Evolutionary conservation across 2,888 invertebrate species (phyloP), one percentile per base, ranked within the genome.

Genomic region (Notocelia uddmanniana): DNA sequence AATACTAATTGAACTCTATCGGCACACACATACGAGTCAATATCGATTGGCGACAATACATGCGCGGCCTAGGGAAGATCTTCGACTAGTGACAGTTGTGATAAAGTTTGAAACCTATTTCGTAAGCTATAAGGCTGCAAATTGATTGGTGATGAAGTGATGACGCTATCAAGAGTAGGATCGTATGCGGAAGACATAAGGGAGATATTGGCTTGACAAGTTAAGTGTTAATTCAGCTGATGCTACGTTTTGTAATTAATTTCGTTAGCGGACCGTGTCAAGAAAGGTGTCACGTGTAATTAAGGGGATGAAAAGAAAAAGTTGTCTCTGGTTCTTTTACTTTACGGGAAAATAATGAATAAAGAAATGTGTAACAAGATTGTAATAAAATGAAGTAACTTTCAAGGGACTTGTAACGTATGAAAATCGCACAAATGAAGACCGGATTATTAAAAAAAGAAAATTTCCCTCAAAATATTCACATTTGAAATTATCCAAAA

Each of bases 241-340:
- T 55, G 60, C 60, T 26, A 54, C 21, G 45, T 67, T 71, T 67
- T 48, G 59, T 55, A 60, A 71, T 60, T 67, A 60, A 67, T 54
- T 67, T 67, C 71, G 55, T 71, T 71, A 71, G 69, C 55, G 67
- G 50, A 23, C 34, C 41, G 59, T 59, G 71, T 48, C 55, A 67
- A 55, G 62, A 63, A 63, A 69, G 68, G 60, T 55, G 62, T 54
- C 69, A 55, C 54, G 50, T 50, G 68, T 68, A 72, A 72, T 72
- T 68, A 68, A 70, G 50, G 52, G 34, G 48, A 55, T 63, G 52
- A 37, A 58, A 57, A 67, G 55, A 60, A 59, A 18, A 59, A 19
- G 19, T 23, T 26, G 41, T 67, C 57, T 41, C 13, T 6, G 11
- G n/a, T 13, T 23, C n/a, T 41, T 66, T 59, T 59, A 23, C 41